These are phyloP conservation scores for Smutsia temminckii DNA, from an alignment of 2,797 vertebrate species.

Conservation along the genomic window DNA sequence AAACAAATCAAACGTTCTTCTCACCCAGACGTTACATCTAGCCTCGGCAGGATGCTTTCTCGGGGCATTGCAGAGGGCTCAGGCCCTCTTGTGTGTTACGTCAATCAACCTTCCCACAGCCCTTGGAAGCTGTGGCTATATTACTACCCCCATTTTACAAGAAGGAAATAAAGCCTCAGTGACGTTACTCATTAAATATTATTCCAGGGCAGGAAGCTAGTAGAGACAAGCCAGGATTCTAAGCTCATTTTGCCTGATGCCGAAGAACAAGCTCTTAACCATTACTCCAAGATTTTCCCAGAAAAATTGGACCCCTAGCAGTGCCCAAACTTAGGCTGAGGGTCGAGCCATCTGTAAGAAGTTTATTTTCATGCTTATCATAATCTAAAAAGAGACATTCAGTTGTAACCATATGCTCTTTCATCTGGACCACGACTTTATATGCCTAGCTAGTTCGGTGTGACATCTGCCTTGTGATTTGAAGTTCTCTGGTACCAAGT, in stretches of 20 bases:
- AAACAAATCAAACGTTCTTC: background rate
- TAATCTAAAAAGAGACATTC: conserved; percentile 36
- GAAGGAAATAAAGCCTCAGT: fast-evolving
- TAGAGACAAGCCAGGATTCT: background rate
- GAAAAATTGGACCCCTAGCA: background rate
- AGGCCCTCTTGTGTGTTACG: no score
- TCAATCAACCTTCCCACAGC: background rate
- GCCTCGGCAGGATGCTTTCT: fast-evolving
- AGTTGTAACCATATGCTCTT: conserved; percentile 22
- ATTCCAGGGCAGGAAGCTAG: background rate
- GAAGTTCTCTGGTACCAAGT: background rate
- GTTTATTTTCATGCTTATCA: conserved; percentile 15
- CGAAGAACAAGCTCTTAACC: background rate
- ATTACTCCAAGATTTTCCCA: background rate
- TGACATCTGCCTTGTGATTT: conserved; percentile 16
- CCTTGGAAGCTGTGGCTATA: no score
- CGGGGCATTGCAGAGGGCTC: background rate
- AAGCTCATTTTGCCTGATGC: background rate
- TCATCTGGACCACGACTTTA: conserved; percentile 13
- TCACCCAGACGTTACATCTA: background rate
- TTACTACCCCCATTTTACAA: background rate
- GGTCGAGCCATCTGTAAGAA: background rate
- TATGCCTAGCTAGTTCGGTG: background rate
- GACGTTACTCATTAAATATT: background rate
- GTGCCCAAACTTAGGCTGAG: background rate